phyloP scores from a whole-genome alignment of 2,888 invertebrate genomes.

The Drosophila emarginata region DNA sequence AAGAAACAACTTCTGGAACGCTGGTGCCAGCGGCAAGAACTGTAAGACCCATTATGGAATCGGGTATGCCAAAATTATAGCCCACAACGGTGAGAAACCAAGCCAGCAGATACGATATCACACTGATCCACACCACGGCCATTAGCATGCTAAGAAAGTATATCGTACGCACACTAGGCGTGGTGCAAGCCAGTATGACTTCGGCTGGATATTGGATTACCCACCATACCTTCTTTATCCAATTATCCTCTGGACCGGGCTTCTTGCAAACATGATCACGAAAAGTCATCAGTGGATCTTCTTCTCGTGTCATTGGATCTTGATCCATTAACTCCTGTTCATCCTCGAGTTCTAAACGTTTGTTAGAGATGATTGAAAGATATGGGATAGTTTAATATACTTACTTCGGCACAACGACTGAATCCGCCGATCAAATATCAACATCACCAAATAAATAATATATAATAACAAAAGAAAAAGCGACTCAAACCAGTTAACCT shows the following conservation, averaged over 20 bases:
- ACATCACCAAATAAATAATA: conserved; percentile 10
- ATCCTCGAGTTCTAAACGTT: conserved; percentile 1
- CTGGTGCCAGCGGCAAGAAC: conserved; percentile 95
- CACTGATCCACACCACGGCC: conserved; percentile 95
- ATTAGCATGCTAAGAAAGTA: conserved; percentile 93
- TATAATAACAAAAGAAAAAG: conserved; percentile 27
- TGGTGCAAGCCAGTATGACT: conserved; percentile 85
- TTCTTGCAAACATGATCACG: conserved; percentile 83
- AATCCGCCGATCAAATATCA: conserved; percentile 39
- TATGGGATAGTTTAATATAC: background rate
- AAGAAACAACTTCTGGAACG: conserved; percentile 95
- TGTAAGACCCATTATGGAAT: conserved; percentile 96
- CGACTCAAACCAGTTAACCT: conserved; percentile 23
- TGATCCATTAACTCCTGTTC: conserved; percentile 81
- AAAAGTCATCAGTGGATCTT: conserved; percentile 88
- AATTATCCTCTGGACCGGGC: conserved; percentile 20
- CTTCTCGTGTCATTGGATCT: conserved; percentile 90
- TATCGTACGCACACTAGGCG: conserved; percentile 84
- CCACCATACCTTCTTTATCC: conserved; percentile 38
- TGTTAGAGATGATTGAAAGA: no score
- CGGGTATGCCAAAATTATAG: conserved; percentile 87
- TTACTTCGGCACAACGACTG: conserved; percentile 31
- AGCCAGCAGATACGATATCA: conserved; percentile 93
- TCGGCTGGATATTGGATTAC: conserved; percentile 47
- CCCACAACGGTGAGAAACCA: conserved; percentile 97